Evolutionary conservation across 2,797 vertebrate genomes (phyloP).

Genomic region (Pogonophryne albipinna): DNA sequence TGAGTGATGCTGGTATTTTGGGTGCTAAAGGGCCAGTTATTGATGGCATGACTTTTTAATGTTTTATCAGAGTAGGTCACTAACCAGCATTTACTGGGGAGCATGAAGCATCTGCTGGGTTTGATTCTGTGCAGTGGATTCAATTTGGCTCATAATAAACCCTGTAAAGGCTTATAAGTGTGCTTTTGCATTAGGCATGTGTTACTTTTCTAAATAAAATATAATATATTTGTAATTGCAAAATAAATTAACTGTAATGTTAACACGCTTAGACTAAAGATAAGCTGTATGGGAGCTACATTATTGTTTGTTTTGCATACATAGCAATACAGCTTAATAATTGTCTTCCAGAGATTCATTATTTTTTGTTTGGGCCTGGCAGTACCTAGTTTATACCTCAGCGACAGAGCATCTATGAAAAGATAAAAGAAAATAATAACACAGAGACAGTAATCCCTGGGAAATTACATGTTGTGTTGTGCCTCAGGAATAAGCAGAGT

Average conservation of each 20-base stretch:
- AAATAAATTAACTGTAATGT: no score
- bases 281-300: no score
- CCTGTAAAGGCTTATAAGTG: conserved; percentile 2
- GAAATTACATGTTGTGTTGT: conserved; percentile 26
- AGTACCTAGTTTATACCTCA: conserved; percentile 18
- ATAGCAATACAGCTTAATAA: not conserved
- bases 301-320: not conserved
- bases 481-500: conserved; percentile 37
- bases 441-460: conserved; percentile 24
- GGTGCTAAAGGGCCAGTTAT: not conserved
- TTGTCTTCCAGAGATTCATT: conserved; percentile 17
- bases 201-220: not conserved
- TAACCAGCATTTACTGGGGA: not conserved
- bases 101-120: not conserved
- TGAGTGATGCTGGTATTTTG: conserved; percentile 1
- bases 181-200: conserved; percentile 1
- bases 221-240: no score
- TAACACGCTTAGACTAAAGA: no score
- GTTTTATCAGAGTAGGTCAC: conserved; percentile 24
- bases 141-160: conserved; percentile 16
- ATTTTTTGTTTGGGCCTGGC: conserved; percentile 21
- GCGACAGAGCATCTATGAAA: conserved; percentile 30
- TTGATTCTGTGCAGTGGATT: conserved; percentile 18
- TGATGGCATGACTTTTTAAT: conserved; percentile 3
- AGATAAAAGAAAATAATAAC: conserved; percentile 42